These are phyloP conservation scores for Conopomorpha cramerella DNA, from an alignment of 1,140 invertebrate genomes.

Conservation along the genomic window DNA sequence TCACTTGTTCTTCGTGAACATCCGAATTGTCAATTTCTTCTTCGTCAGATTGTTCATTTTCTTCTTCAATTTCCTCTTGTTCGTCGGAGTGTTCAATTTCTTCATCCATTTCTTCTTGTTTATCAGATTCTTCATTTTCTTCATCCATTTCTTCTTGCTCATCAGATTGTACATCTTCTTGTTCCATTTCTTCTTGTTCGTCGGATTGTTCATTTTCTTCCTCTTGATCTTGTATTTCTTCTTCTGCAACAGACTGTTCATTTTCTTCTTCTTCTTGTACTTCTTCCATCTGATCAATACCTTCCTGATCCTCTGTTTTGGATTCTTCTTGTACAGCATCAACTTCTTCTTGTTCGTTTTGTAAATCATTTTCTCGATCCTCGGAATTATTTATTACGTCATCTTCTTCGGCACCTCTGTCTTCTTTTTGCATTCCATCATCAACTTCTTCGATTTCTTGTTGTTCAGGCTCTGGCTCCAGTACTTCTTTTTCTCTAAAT, in stretches of 20 bases:
- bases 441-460: too few relatives aligned
- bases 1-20: too few relatives aligned
- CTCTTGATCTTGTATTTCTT: neutral
- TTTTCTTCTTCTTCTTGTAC: neutral
- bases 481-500: too few relatives aligned
- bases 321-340: too few relatives aligned
- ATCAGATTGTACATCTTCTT: neutral
- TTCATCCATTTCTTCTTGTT: neutral
- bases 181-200: neutral
- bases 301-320: too few relatives aligned
- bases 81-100: conserved; percentile 4
- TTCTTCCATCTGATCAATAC: too few relatives aligned
- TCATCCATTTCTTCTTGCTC: neutral
- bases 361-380: conserved; percentile 5
- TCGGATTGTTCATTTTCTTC: neutral
- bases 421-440: neutral
- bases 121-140: neutral
- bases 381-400: conserved; percentile 4
- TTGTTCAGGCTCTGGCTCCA: too few relatives aligned
- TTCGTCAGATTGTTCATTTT: conserved; percentile 3
- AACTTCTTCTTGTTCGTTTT: too few relatives aligned
- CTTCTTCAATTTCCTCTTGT: conserved; percentile 5
- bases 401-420: neutral
- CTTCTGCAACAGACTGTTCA: neutral
- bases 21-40: conserved; percentile 4